Evolutionary conservation across 2,113 vertebrate genomes (phyloP), one percentile per base, ranked within the genome.

Genomic region (Rhinolophus ferrumequinum): DNA sequence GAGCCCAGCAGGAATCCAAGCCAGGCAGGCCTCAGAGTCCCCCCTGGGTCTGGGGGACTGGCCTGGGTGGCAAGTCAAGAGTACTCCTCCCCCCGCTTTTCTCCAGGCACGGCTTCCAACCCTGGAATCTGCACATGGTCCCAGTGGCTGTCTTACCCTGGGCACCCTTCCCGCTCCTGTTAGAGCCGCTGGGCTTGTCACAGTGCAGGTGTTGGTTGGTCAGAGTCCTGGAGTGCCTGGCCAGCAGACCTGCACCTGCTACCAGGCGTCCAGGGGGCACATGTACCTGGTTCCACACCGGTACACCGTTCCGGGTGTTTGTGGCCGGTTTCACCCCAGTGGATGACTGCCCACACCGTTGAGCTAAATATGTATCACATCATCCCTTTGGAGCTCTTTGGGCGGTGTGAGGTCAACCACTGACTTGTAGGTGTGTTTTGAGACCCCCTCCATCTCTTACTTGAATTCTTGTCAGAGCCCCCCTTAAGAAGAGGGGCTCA

Each of bases 1-100:
- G 2, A 50, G 47, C 47, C 47, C 47, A 10, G 9, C 47, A 50
- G 47, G 47, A 50, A 50, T 50, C 47, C 47, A 50, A 24, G 16
- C 56, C 26, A 16, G 33, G 26, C 76, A 26, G 38, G 66, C 9
- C 77, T 35, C 9, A 33, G 64, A 24, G 28, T 56, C 19, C 83
- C 54, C 54, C 54, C 33, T 56, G 15, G 30, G 38, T 21, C 7
- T 7, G 24, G 38, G 38, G 38, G 44, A 18, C 24, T 11, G 4
- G 0, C 35, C 47, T 0, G 79, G 69, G 64, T 44, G 64, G 72
- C 26, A 13, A 26, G 38, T 21, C 19, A 2, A 56, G 14, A 38
- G 33, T 8, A 3, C 50, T 5, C 52, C 4, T 8, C 54, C 0
- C 12, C 8, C 10, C 4, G 0, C 28, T 12, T 18, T 66, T 35